Conservation (phyloP, 2,797 vertebrate genomes). For the Brachyrhaphis roseni region DNA sequence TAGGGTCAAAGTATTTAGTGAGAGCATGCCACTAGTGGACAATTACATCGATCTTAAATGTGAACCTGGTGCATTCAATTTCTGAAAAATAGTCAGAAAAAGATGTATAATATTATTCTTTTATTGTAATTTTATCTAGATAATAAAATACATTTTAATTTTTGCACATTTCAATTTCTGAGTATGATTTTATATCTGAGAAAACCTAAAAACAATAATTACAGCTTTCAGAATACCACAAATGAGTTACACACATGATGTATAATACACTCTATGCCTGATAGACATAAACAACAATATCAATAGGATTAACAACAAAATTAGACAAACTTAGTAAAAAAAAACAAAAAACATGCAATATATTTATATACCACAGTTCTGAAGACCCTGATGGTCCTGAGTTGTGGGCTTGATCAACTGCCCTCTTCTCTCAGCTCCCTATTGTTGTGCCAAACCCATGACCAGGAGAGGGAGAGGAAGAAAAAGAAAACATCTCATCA, state of each 20-base stretch:
- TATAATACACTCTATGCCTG: constrained; percentile 18
- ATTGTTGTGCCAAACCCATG: constrained; percentile 63
- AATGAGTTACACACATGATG: constrained; percentile 1
- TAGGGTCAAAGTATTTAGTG: constrained; percentile 91
- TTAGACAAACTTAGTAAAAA: constrained; percentile 28
- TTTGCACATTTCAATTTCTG: neutral
- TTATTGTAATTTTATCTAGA: neutral
- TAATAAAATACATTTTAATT: constrained; percentile 4
- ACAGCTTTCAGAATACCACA: constrained; percentile 8
- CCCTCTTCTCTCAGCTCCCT: constrained; percentile 55
- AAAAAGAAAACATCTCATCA: constrained; percentile 82
- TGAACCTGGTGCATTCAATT: constrained; percentile 24
- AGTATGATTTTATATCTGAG: neutral
- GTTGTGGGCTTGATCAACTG: constrained; percentile 56
- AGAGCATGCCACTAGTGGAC: constrained; percentile 80
- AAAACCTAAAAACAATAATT: constrained; percentile 3
- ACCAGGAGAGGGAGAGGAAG: constrained; percentile 40
- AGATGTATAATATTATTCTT: neutral
- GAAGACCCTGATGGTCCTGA: constrained; percentile 64
- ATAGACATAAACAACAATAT: constrained; percentile 17
- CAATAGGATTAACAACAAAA: constrained; percentile 16
- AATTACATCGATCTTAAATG: constrained; percentile 31
- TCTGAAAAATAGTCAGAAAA: constrained; percentile 27
- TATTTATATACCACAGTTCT: constrained; percentile 58
- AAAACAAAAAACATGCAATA: constrained; percentile 58